Evolutionary conservation across 2,888 invertebrate species (phyloP).

Genomic region (Helleia helle): DNA sequence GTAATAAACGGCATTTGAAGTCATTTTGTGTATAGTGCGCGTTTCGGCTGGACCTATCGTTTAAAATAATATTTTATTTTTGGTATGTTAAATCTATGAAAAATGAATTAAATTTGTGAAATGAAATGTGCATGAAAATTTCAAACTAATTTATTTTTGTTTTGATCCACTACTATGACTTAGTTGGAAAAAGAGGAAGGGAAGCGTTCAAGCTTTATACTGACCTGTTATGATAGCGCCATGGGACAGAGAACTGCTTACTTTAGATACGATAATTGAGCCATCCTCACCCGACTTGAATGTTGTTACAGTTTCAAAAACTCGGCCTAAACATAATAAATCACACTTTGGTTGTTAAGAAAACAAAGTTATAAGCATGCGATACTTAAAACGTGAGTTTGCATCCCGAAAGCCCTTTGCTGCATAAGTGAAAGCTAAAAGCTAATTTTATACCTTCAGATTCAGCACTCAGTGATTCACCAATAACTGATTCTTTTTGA

Average conservation of each 20-base stretch:
- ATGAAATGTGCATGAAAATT: slow-evolving; percentile 26
- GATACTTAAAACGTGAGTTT: slow-evolving; percentile 44
- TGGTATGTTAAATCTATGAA: background rate
- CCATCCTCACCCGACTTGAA: slow-evolving; percentile 67
- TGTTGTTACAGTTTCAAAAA: slow-evolving; percentile 70
- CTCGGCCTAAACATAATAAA: slow-evolving; percentile 71
- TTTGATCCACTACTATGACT: background rate
- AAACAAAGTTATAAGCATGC: slow-evolving; percentile 58
- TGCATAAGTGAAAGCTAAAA: slow-evolving; percentile 47
- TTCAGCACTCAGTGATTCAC: slow-evolving; percentile 66
- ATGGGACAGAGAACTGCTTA: slow-evolving; percentile 76
- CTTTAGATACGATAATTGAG: slow-evolving; percentile 67
- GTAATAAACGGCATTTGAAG: slow-evolving; percentile 73
- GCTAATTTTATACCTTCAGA: slow-evolving; percentile 63
- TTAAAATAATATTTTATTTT: slow-evolving; percentile 50
- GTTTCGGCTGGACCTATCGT: slow-evolving; percentile 79
- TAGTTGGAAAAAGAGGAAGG: slow-evolving; percentile 27
- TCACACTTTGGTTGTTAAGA: slow-evolving; percentile 66
- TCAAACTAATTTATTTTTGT: background rate
- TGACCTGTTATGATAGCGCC: slow-evolving; percentile 78
- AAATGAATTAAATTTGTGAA: slow-evolving; percentile 30
- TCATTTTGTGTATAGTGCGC: slow-evolving; percentile 78
- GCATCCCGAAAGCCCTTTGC: slow-evolving; percentile 59
- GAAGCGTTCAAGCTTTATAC: slow-evolving; percentile 55
- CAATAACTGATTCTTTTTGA: slow-evolving; percentile 50